phyloP scores from a whole-genome alignment of 2,113 vertebrate species.

The Myotis davidii region DNA sequence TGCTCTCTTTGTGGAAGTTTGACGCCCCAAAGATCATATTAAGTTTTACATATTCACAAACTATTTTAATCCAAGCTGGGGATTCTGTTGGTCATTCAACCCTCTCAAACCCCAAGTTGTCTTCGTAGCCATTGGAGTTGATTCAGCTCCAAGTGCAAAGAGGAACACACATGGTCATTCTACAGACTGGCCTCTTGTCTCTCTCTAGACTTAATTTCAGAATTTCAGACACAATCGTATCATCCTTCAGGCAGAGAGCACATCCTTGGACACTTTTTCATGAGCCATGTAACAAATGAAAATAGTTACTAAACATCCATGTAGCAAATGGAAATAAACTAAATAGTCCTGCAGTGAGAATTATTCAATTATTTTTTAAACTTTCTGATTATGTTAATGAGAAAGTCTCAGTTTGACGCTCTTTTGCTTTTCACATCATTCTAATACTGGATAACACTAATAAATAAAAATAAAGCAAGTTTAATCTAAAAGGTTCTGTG shows the following conservation, averaged over 20 bases:
- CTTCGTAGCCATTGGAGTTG: not conserved
- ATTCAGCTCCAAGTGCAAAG: not conserved
- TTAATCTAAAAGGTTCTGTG: not conserved
- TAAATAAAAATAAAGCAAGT: not conserved
- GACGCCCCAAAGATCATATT: not conserved
- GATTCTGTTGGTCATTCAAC: not conserved
- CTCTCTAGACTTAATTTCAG: not conserved
- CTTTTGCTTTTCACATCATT: not conserved
- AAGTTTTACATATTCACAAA: not conserved
- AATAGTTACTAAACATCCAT: not conserved
- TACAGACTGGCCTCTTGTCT: not conserved
- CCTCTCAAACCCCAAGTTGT: not conserved
- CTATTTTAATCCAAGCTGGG: not conserved
- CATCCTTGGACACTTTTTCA: not conserved
- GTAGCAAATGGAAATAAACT: not conserved
- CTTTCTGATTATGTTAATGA: not conserved
- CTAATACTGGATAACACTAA: not conserved
- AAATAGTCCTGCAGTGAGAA: not conserved
- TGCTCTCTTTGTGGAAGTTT: not conserved
- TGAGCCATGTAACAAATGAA: not conserved
- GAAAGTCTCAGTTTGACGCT: not conserved
- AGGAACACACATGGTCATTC: not conserved
- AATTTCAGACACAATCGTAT: not conserved
- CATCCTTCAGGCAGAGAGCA: not conserved
- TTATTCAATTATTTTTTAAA: conserved; percentile 34